These are phyloP conservation scores for Papilio elwesi DNA, from an alignment of 2,888 invertebrate species.

Conservation along the genomic window DNA sequence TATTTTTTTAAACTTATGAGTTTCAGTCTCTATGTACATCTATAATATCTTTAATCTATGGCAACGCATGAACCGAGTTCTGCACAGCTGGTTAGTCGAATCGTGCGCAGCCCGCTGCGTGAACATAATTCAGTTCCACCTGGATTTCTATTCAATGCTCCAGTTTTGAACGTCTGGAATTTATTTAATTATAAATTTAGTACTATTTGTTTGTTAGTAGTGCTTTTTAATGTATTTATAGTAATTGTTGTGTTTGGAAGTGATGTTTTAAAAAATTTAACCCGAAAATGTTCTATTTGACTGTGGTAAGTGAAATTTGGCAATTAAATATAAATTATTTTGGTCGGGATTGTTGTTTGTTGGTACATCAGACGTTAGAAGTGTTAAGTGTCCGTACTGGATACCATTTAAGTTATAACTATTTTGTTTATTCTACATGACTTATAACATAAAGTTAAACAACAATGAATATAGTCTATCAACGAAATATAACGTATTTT, in stretches of 20 bases:
- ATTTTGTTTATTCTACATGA: too few relatives aligned
- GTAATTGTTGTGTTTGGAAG: neutral
- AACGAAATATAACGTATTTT: too few relatives aligned
- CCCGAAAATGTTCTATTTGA: conserved; percentile 9
- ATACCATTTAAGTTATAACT: too few relatives aligned
- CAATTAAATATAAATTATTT: neutral
- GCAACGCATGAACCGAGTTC: conserved; percentile 40
- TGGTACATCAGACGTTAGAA: neutral
- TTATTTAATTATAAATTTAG: neutral
- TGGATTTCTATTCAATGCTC: conserved; percentile 23
- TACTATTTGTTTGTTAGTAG: neutral
- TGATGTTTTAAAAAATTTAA: conserved; percentile 1
- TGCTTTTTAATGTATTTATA: neutral
- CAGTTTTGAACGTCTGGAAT: neutral
- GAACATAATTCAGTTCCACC: conserved; percentile 31
- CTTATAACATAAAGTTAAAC: too few relatives aligned
- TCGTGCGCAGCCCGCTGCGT: conserved; percentile 37
- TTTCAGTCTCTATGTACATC: too few relatives aligned
- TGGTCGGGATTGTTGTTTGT: neutral
- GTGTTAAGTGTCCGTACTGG: neutral
- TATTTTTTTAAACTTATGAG: too few relatives aligned
- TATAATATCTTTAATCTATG: conserved; percentile 40
- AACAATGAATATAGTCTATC: too few relatives aligned
- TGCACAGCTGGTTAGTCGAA: conserved; percentile 44
- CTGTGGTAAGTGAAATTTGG: conserved; percentile 16